Evolutionary conservation across 2,797 vertebrate genomes (phyloP).

Genomic region (Aplochiton taeniatus): DNA sequence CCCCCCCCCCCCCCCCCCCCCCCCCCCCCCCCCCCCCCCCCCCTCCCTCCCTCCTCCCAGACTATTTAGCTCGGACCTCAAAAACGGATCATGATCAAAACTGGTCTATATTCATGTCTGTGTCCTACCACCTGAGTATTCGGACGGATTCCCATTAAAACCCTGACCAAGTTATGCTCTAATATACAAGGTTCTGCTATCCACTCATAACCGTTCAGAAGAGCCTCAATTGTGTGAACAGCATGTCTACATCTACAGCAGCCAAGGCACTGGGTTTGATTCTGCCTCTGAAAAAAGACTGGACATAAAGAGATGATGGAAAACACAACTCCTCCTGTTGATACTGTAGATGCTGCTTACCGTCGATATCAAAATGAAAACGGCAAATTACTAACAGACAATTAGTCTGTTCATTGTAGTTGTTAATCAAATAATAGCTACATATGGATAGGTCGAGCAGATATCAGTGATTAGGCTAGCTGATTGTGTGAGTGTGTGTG

Average conservation of each 20-base stretch:
- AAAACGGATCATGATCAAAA: slow-evolving; percentile 16
- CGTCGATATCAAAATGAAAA: not conserved
- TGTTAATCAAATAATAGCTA: slow-evolving; percentile 32
- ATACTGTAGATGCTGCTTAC: slow-evolving; percentile 14
- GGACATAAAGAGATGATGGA: not conserved
- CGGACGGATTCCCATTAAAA: slow-evolving; percentile 39
- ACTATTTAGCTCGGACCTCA: no score
- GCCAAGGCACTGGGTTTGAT: slow-evolving; percentile 72
- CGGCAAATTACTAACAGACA: not conserved
- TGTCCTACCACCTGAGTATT: slow-evolving; percentile 53
- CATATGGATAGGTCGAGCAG: slow-evolving; percentile 3
- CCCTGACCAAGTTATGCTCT: slow-evolving; percentile 15
- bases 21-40: no score
- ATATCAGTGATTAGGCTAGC: not conserved
- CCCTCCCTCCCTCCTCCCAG: no score
- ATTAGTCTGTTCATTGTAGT: slow-evolving; percentile 4
- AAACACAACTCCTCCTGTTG: no score
- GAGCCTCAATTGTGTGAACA: slow-evolving; percentile 18
- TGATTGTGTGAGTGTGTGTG: slow-evolving; percentile 3
- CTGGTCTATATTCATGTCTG: slow-evolving; percentile 10
- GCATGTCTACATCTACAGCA: slow-evolving; percentile 45
- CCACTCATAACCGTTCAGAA: slow-evolving; percentile 15
- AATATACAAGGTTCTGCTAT: slow-evolving; percentile 28
- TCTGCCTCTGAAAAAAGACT: slow-evolving; percentile 39
- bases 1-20: no score